Evolutionary conservation across 2,888 invertebrate genomes (phyloP).

Genomic region (Tipula unca): DNA sequence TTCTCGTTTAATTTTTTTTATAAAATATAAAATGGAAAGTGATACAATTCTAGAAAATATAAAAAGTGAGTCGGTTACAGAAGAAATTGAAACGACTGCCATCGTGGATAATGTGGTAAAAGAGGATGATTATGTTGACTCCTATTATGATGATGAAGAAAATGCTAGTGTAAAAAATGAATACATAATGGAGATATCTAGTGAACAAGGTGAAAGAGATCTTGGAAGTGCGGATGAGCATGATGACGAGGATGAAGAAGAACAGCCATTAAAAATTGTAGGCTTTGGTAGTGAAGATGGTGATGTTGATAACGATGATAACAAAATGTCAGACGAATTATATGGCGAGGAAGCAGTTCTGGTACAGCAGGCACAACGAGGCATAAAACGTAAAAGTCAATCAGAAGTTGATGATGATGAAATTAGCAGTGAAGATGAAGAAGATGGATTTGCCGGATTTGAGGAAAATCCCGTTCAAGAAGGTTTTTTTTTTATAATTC

Average conservation of each 20-base stretch:
- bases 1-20: not conserved
- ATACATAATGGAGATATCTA: not conserved
- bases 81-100: not conserved
- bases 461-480: not conserved
- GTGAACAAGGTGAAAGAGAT: not conserved
- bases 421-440: not conserved
- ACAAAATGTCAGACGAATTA: not conserved
- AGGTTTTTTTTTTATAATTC: not conserved
- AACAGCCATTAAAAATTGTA: not conserved
- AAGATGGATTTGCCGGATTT: slow-evolving; percentile 22
- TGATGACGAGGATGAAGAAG: not conserved
- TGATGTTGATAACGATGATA: not conserved
- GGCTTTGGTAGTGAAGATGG: slow-evolving; percentile 16
- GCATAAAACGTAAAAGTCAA: not conserved
- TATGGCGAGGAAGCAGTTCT: not conserved
- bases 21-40: not conserved
- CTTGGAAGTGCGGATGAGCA: not conserved
- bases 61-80: not conserved
- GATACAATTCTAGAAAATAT: not conserved
- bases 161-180: not conserved
- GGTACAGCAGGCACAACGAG: not conserved
- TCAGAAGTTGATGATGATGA: not conserved
- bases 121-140: not conserved
- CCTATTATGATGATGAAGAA: not conserved
- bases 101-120: not conserved